A percentile compares a stretch with the other conserved stretches of the same genome.
Evolutionary conservation across 2,113 vertebrate genomes (phyloP).

Genomic region (Lanius collurio): DNA sequence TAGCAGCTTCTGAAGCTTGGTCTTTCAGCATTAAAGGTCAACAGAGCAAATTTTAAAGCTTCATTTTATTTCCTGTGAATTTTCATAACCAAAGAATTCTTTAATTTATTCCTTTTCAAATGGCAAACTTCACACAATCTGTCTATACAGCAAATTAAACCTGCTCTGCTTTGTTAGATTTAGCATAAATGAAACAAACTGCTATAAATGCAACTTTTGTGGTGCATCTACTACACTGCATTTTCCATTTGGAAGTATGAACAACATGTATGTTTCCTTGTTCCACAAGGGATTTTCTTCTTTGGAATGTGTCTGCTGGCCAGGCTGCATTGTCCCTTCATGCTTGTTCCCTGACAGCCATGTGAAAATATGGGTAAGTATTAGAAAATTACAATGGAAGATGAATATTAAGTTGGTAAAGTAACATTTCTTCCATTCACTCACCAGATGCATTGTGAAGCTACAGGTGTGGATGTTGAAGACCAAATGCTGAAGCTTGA

Average conservation of each 20-base stretch:
- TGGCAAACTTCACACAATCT: background rate
- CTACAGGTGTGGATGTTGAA: background rate
- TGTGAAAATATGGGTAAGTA: background rate
- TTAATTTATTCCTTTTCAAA: background rate
- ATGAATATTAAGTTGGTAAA: background rate
- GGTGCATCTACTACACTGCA: background rate
- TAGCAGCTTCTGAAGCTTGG: background rate
- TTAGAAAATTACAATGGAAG: background rate
- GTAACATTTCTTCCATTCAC: background rate
- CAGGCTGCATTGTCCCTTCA: conserved; percentile 12
- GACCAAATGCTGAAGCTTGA: background rate
- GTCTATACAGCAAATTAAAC: background rate
- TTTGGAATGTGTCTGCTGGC: conserved; percentile 34
- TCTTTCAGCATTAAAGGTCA: background rate
- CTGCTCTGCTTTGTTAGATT: background rate
- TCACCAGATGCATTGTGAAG: background rate
- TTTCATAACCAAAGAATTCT: background rate
- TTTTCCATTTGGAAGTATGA: conserved; percentile 3
- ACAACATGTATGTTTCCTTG: conserved; percentile 38
- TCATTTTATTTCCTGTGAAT: background rate
- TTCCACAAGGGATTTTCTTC: conserved; percentile 57
- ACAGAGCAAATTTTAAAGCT: background rate
- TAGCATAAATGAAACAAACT: background rate
- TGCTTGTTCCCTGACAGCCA: conserved; percentile 29
- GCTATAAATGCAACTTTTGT: background rate